These are phyloP conservation scores for Chloropsis hardwickii DNA, from an alignment of 2,113 vertebrate genomes.

Conservation along the genomic window DNA sequence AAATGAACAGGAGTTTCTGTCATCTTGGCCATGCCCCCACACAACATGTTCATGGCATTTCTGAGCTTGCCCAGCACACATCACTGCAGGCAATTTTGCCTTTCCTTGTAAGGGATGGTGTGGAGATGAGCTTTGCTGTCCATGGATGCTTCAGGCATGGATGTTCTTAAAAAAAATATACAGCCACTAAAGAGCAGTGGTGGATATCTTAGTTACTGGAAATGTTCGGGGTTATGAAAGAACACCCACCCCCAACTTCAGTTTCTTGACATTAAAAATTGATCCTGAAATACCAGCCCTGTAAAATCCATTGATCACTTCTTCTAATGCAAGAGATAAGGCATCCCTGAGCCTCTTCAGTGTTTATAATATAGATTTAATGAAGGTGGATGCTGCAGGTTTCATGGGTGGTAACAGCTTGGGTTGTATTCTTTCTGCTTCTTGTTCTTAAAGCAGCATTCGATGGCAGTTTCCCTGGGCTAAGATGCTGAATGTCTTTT, in stretches of 20 bases:
- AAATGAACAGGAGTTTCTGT: neutral
- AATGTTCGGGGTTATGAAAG: neutral
- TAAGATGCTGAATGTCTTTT: neutral
- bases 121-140: neutral
- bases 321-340: neutral
- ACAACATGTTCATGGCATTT: neutral
- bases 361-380: slow-evolving; percentile 5
- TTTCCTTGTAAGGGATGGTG: neutral
- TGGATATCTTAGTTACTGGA: neutral
- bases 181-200: neutral
- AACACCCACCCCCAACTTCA: neutral
- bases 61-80: neutral
- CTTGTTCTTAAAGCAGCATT: neutral
- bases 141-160: neutral
- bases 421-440: neutral
- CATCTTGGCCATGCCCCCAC: neutral
- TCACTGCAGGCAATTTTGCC: neutral
- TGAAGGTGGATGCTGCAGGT: neutral
- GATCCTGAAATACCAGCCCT: neutral
- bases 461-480: neutral
- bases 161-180: neutral
- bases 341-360: neutral
- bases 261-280: slow-evolving; percentile 19
- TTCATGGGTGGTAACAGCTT: neutral
- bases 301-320: slow-evolving; percentile 16